phyloP scores from a whole-genome alignment of 2,888 invertebrate species.

The Macrophya annulata region DNA sequence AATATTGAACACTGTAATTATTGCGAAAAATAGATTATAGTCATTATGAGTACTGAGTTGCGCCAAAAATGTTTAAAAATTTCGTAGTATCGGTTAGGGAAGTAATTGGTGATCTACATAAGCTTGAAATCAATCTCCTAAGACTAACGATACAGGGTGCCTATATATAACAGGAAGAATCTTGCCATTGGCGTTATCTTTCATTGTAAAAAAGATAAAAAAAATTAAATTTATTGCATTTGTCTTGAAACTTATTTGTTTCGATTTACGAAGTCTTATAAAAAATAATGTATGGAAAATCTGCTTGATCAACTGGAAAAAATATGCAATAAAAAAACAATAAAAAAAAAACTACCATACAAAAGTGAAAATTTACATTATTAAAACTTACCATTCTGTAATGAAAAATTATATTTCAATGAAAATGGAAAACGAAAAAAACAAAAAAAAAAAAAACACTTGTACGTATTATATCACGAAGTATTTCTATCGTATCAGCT shows the following conservation, averaged over 20 bases:
- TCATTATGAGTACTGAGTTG: conserved; percentile 46
- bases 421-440: conserved; percentile 25
- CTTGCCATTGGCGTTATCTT: conserved; percentile 40
- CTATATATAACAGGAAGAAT: conserved; percentile 28
- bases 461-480: not conserved
- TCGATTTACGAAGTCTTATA: not conserved
- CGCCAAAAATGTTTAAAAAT: conserved; percentile 53
- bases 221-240: conserved; percentile 3
- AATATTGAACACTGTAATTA: conserved; percentile 50
- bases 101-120: conserved; percentile 43
- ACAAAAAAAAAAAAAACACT: not conserved
- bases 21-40: conserved; percentile 40
- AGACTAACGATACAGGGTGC: conserved; percentile 49
- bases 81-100: conserved; percentile 34
- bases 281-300: conserved; percentile 36
- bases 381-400: conserved; percentile 33
- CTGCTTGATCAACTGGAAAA: conserved; percentile 2
- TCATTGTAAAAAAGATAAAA: conserved; percentile 15
- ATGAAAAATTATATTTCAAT: conserved; percentile 1
- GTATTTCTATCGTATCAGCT: conserved; percentile 22
- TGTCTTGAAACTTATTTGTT: conserved; percentile 13
- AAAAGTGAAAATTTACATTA: conserved; percentile 10
- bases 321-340: conserved; percentile 16
- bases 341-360: conserved; percentile 18
- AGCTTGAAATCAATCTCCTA: conserved; percentile 33